phyloP scores from a whole-genome alignment of 1,140 invertebrate species.

The Elymnias hypermnestra region DNA sequence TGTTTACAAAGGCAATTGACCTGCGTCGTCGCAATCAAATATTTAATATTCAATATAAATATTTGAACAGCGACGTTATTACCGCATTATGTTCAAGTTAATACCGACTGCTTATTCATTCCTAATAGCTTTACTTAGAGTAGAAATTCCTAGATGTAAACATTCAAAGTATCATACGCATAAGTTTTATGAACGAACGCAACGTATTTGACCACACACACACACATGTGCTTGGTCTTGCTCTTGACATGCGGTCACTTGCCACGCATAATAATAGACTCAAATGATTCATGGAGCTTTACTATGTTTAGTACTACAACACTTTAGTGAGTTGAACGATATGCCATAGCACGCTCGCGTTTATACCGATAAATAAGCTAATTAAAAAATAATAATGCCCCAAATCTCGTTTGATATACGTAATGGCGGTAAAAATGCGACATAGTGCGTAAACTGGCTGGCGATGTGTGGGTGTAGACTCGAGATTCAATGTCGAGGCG shows the following conservation, averaged over 20 bases:
- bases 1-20: no score
- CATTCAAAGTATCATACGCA: no score
- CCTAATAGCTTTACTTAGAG: no score
- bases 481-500: constrained; percentile 34
- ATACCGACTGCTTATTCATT: no score
- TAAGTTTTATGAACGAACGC: constrained; percentile 11
- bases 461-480: constrained; percentile 27
- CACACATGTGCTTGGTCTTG: constrained; percentile 47
- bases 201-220: constrained; percentile 28
- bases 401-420: constrained; percentile 25
- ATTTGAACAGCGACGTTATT: no score
- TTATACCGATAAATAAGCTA: constrained; percentile 12
- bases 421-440: constrained; percentile 30
- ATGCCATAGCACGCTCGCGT: constrained; percentile 49
- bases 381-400: constrained; percentile 6
- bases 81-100: no score
- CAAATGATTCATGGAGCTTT: constrained; percentile 61
- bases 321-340: constrained; percentile 52
- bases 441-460: constrained; percentile 19
- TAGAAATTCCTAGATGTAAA: no score
- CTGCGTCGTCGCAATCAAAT: no score
- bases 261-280: constrained; percentile 70
- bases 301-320: constrained; percentile 20
- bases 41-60: no score
- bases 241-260: constrained; percentile 70